Conservation (phyloP, 2,113 vertebrate species). For the Pteropus alecto region DNA sequence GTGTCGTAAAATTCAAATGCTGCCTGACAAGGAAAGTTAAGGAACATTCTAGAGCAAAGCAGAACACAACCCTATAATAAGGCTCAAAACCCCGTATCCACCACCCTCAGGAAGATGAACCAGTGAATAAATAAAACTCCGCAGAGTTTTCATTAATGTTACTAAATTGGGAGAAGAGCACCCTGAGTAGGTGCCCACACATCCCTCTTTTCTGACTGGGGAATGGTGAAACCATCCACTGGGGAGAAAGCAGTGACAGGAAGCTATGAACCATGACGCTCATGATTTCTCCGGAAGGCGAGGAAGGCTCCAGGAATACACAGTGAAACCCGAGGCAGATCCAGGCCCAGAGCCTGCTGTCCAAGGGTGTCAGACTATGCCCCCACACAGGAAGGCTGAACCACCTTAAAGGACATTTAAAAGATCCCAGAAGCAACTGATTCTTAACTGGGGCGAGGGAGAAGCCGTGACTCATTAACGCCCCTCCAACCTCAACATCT, state of each 20-base stretch:
- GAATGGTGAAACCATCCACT: accelerated
- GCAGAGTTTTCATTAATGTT: background rate
- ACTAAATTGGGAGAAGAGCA: background rate
- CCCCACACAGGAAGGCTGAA: background rate
- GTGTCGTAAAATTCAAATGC: background rate
- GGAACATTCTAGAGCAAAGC: background rate
- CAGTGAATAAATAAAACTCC: background rate
- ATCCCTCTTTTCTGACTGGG: background rate
- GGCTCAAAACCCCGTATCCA: background rate
- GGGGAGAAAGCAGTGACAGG: background rate
- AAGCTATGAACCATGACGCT: background rate
- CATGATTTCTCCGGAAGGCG: background rate
- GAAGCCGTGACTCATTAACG: background rate
- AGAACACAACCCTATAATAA: too few species aligned
- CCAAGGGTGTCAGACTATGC: accelerated
- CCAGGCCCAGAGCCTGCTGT: background rate
- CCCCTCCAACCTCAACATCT: background rate
- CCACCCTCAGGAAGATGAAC: background rate
- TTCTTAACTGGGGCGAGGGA: background rate
- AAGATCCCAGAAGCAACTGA: background rate
- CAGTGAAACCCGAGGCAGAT: background rate
- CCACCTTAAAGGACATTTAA: background rate
- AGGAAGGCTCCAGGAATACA: background rate
- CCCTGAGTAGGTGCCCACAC: background rate
- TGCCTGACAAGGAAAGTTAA: background rate